These are phyloP conservation scores for Hetaerina americana DNA, from an alignment of 1,140 invertebrate genomes.

Conservation along the genomic window DNA sequence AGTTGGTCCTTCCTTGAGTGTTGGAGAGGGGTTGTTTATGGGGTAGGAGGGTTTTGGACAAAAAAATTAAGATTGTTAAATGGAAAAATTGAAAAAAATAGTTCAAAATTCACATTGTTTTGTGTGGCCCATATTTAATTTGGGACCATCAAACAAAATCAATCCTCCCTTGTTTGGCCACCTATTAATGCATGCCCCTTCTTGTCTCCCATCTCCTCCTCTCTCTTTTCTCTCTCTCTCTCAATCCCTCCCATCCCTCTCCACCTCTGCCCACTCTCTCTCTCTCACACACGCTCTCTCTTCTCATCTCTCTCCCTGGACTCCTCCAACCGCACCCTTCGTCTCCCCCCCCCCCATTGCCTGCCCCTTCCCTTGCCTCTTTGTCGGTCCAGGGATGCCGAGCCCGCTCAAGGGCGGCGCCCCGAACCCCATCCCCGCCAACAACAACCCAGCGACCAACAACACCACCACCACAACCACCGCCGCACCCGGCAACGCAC, in stretches of 20 bases:
- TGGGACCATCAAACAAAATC: not conserved
- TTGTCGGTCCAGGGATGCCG: slow-evolving; percentile 11
- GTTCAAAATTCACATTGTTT: not conserved
- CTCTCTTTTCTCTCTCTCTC: not conserved
- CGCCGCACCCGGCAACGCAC: not conserved
- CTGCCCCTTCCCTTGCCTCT: slow-evolving; percentile 31
- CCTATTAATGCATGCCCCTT: not conserved
- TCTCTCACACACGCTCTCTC: slow-evolving; percentile 2
- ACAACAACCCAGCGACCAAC: slow-evolving; percentile 27
- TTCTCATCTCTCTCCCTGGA: not conserved
- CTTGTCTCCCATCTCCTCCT: not conserved
- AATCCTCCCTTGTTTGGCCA: not conserved
- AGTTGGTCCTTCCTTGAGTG: not conserved
- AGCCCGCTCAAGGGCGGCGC: not conserved
- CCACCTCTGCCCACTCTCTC: not conserved
- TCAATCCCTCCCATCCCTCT: no score
- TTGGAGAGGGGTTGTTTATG: no score
- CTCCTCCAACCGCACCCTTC: no score
- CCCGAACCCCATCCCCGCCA: slow-evolving; percentile 24
- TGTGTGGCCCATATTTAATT: not conserved
- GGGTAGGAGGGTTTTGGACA: no score
- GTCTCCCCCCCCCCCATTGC: not conserved
- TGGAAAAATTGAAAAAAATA: not conserved
- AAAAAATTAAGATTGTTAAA: no score
- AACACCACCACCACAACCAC: slow-evolving; percentile 19